These are phyloP conservation scores for Craniophora ligustri DNA, from an alignment of 2,888 invertebrate genomes.

Conservation along the genomic window DNA sequence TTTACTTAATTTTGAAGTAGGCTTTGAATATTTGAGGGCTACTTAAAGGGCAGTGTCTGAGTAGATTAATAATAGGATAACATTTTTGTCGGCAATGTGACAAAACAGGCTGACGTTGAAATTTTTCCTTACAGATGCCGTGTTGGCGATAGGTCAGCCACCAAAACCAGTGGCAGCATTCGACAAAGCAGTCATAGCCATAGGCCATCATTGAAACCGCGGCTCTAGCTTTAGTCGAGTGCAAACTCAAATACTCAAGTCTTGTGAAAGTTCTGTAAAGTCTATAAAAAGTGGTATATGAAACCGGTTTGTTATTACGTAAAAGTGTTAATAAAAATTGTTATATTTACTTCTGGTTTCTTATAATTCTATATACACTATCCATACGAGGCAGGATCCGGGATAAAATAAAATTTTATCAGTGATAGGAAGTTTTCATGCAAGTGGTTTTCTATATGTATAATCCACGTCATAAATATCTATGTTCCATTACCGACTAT, in stretches of 20 bases:
- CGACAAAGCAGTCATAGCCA: slow-evolving; percentile 79
- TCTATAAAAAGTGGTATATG: slow-evolving; percentile 28
- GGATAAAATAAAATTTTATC: too few species aligned
- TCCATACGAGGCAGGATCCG: too few species aligned
- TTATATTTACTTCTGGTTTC: slow-evolving; percentile 22
- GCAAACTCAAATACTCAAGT: slow-evolving; percentile 12
- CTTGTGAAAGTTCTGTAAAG: slow-evolving; percentile 44
- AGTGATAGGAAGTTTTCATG: too few species aligned
- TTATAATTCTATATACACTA: not conserved
- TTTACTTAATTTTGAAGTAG: too few species aligned
- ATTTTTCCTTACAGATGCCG: slow-evolving; percentile 72
- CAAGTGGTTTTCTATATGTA: too few species aligned
- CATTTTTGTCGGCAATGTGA: not conserved
- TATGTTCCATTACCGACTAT: too few species aligned
- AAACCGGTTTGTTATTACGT: slow-evolving; percentile 40
- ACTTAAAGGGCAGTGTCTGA: too few species aligned
- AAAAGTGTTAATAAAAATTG: slow-evolving; percentile 57
- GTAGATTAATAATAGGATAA: too few species aligned
- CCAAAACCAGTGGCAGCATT: slow-evolving; percentile 82
- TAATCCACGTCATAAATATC: too few species aligned
- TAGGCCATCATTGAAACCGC: slow-evolving; percentile 58
- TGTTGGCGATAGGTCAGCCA: slow-evolving; percentile 82
- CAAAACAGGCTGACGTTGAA: not conserved
- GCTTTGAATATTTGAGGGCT: too few species aligned
- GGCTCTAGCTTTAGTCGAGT: slow-evolving; percentile 1